Evolutionary conservation across 1,140 invertebrate genomes (phyloP).

Genomic region (Drosophila nikananu): DNA sequence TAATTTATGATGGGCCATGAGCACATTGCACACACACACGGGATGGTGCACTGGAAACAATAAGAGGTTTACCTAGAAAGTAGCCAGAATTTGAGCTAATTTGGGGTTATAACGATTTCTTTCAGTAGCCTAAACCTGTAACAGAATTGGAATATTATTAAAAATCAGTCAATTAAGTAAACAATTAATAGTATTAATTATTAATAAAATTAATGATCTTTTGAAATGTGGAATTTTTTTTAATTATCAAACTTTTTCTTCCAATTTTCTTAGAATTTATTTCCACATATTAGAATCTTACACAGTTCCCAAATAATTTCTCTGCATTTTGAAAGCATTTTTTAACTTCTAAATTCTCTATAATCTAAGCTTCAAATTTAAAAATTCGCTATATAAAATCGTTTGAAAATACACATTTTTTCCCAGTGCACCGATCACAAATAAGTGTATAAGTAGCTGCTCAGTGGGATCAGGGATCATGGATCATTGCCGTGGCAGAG

Average conservation of each 20-base stretch:
- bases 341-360: not conserved
- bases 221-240: too few relatives aligned
- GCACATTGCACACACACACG: constrained; percentile 23
- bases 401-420: not conserved
- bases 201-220: too few relatives aligned
- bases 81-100: not conserved
- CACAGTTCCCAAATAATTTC: not conserved
- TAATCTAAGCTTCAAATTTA: not conserved
- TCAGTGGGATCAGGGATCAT: constrained; percentile 32
- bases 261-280: not conserved
- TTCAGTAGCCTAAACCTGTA: not conserved
- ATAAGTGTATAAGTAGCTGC: constrained; percentile 26
- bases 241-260: not conserved
- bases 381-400: too few relatives aligned
- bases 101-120: not conserved
- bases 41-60: not conserved
- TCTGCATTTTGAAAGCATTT: not conserved
- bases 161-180: too few relatives aligned
- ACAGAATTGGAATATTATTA: too few relatives aligned
- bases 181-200: too few relatives aligned
- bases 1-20: constrained; percentile 66
- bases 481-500: constrained; percentile 41
- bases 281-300: not conserved
- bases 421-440: constrained; percentile 3
- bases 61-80: too few relatives aligned